These are phyloP conservation scores for Magallana nippona DNA, from an alignment of 2,888 invertebrate genomes.

Conservation along the genomic window DNA sequence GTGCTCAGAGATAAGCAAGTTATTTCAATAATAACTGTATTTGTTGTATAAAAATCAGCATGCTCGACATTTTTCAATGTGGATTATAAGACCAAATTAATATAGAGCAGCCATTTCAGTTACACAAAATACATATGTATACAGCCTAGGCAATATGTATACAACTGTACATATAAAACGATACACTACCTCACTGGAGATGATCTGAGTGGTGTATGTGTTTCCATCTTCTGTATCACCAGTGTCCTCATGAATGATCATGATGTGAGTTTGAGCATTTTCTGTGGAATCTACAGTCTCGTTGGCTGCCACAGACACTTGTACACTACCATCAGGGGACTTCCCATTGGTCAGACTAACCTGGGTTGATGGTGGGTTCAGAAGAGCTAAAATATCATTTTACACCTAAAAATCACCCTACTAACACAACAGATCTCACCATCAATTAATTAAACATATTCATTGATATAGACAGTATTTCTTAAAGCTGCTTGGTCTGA, in stretches of 20 bases:
- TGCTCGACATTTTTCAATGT: too few species aligned
- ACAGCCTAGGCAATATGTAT: background rate
- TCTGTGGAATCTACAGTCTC: constrained; percentile 66
- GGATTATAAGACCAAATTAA: too few species aligned
- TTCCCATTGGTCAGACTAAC: constrained; percentile 58
- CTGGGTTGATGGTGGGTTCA: constrained; percentile 51
- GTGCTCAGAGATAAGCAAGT: too few species aligned
- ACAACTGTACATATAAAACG: constrained; percentile 1
- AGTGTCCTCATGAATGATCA: constrained; percentile 73
- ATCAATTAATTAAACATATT: background rate
- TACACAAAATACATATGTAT: too few species aligned
- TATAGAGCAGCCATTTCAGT: too few species aligned
- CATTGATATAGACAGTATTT: background rate
- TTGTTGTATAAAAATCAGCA: too few species aligned
- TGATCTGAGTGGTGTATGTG: constrained; percentile 57
- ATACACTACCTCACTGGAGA: constrained; percentile 57
- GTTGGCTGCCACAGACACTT: constrained; percentile 69
- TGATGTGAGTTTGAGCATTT: constrained; percentile 66
- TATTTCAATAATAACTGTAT: too few species aligned
- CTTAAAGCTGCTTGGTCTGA: too few species aligned
- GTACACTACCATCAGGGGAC: constrained; percentile 60
- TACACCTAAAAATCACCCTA: background rate
- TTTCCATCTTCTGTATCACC: constrained; percentile 51
- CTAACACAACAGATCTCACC: too few species aligned
- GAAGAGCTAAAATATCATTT: constrained; percentile 46